Evolutionary conservation across 2,797 vertebrate genomes (phyloP).

Genomic region (Megalops cyprinoides): DNA sequence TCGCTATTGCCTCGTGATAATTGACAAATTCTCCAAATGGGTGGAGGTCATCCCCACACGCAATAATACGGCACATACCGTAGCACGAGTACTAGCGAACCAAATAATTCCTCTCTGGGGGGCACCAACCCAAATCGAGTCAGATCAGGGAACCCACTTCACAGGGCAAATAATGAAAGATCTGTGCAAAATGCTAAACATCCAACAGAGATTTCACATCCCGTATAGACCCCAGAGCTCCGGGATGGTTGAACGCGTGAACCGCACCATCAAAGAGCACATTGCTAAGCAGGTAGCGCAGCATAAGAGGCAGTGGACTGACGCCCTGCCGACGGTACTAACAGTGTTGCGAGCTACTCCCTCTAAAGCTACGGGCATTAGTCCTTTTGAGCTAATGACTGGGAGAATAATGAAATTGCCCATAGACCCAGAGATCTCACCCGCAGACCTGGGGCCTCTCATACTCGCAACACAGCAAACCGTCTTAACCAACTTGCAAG

Average conservation of each 20-base stretch:
- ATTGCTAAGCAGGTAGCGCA: background rate
- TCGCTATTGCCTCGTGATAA: slow-evolving; percentile 19
- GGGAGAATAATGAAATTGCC: slow-evolving; percentile 15
- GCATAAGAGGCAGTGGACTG: too few species aligned
- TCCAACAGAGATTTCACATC: background rate
- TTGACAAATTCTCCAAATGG: slow-evolving; percentile 26
- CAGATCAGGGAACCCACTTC: slow-evolving; percentile 29
- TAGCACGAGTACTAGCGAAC: slow-evolving; percentile 20
- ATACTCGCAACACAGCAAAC: background rate
- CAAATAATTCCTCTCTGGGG: slow-evolving; percentile 29
- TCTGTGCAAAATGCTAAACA: background rate
- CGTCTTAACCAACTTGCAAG: background rate
- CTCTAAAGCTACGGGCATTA: slow-evolving; percentile 14
- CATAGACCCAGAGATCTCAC: slow-evolving; percentile 25
- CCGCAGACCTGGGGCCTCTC: slow-evolving; percentile 14
- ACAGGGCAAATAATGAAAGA: background rate
- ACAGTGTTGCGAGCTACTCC: slow-evolving; percentile 6
- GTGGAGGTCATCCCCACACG: slow-evolving; percentile 22
- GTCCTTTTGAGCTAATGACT: slow-evolving; percentile 20
- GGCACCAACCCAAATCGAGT: background rate
- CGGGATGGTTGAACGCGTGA: background rate
- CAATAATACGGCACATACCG: slow-evolving; percentile 25
- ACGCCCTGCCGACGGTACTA: background rate
- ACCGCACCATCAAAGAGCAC: background rate
- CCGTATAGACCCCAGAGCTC: too few species aligned